A percentile compares a stretch with the other conserved stretches of the same genome.
These are phyloP conservation scores for fruit fly (Drosophila melanogaster) DNA, from an alignment of 1,140 invertebrate genomes.

Conservation along the genomic window DNA sequence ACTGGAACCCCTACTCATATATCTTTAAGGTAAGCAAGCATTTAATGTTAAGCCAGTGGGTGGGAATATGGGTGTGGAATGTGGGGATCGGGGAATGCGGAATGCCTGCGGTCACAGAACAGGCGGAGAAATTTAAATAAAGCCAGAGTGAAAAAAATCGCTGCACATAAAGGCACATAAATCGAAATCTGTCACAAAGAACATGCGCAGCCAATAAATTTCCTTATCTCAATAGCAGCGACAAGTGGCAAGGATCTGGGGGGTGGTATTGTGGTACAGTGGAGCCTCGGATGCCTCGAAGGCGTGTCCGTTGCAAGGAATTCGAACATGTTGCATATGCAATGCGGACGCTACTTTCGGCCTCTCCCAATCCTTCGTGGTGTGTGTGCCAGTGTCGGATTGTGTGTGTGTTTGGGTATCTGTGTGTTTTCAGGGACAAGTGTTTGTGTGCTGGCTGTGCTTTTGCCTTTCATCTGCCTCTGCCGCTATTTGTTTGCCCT, in stretches of 20 bases:
- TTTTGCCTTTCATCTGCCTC: slow-evolving; percentile 65
- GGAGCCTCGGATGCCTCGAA: slow-evolving; percentile 30
- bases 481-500: slow-evolving; percentile 60
- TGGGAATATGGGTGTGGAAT: not conserved
- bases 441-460: slow-evolving; percentile 32
- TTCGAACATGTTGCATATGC: slow-evolving; percentile 76
- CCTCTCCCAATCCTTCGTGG: not conserved
- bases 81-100: not conserved
- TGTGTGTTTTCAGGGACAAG: not conserved
- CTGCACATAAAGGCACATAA: slow-evolving; percentile 76
- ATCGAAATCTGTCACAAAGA: slow-evolving; percentile 83
- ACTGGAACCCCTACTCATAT: not conserved
- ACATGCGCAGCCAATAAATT: slow-evolving; percentile 83
- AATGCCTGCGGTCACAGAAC: slow-evolving; percentile 42
- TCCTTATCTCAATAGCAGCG: slow-evolving; percentile 82
- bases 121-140: slow-evolving; percentile 74
- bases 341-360: slow-evolving; percentile 37
- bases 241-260: slow-evolving; percentile 72
- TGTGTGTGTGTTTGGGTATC: slow-evolving; percentile 9
- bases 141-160: slow-evolving; percentile 36
- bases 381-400: slow-evolving; percentile 5
- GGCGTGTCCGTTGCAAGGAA: slow-evolving; percentile 55
- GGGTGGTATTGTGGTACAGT: slow-evolving; percentile 20
- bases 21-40: slow-evolving; percentile 28
- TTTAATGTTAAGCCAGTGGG: slow-evolving; percentile 36